Conservation (phyloP, 1,140 invertebrate species). For the Drosophila ohnishii region DNA sequence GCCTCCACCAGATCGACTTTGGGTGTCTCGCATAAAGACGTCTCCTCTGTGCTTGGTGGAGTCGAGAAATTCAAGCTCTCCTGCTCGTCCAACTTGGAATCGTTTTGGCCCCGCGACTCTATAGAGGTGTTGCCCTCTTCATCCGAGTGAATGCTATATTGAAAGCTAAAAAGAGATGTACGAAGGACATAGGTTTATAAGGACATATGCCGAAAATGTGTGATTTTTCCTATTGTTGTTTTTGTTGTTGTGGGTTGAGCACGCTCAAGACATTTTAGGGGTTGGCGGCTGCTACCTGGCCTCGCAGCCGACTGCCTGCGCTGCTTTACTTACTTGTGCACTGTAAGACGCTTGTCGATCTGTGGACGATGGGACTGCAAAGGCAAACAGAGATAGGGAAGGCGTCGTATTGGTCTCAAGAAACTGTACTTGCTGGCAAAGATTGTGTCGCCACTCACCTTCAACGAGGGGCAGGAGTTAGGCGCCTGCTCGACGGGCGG, state of each 20-base stretch:
- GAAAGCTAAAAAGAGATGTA: slow-evolving; percentile 61
- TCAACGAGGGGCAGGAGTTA: slow-evolving; percentile 70
- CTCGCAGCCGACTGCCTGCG: slow-evolving; percentile 10
- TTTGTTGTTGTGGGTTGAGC: not conserved
- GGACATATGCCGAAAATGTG: slow-evolving; percentile 25
- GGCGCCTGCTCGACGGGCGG: slow-evolving; percentile 50
- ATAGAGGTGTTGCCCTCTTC: slow-evolving; percentile 75
- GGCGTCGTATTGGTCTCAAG: not conserved
- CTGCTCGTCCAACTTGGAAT: slow-evolving; percentile 15
- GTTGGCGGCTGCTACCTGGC: slow-evolving; percentile 50
- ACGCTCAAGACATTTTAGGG: slow-evolving; percentile 28
- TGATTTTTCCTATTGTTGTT: slow-evolving; percentile 15
- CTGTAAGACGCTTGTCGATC: slow-evolving; percentile 62
- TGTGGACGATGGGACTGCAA: slow-evolving; percentile 45
- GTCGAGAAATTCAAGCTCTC: slow-evolving; percentile 19
- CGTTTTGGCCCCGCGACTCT: slow-evolving; percentile 46
- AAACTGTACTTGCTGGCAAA: slow-evolving; percentile 24
- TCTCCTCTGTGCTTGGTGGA: slow-evolving; percentile 29
- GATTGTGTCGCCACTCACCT: slow-evolving; percentile 41
- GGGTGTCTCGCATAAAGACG: slow-evolving; percentile 29
- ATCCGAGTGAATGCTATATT: slow-evolving; percentile 73
- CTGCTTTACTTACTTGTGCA: slow-evolving; percentile 68
- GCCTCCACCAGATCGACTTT: slow-evolving; percentile 72
- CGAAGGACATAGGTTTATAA: slow-evolving; percentile 2
- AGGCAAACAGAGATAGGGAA: slow-evolving; percentile 14